Conservation (phyloP, 2,113 vertebrate genomes). For the Carassius carassius region DNA sequence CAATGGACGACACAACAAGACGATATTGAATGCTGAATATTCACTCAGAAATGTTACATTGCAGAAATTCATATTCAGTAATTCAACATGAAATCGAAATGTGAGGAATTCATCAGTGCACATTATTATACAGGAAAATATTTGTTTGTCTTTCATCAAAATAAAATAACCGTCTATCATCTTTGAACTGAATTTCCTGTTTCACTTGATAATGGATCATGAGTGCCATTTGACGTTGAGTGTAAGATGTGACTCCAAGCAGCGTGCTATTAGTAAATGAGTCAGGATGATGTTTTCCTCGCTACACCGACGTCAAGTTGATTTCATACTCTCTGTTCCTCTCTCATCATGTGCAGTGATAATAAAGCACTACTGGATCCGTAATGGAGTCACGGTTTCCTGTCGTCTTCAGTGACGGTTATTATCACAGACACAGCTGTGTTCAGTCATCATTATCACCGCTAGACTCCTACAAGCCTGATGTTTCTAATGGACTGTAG, state of each 20-base stretch:
- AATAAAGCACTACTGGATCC: slow-evolving; percentile 35
- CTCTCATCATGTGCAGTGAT: slow-evolving; percentile 26
- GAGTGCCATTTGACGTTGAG: neutral
- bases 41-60: neutral
- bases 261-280: neutral
- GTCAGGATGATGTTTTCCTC: neutral
- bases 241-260: neutral
- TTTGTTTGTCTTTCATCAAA: neutral
- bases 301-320: slow-evolving; percentile 16
- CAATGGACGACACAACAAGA: neutral
- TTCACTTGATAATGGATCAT: neutral
- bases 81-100: neutral
- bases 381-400: slow-evolving; percentile 22
- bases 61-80: neutral
- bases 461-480: neutral
- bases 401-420: neutral
- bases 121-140: neutral
- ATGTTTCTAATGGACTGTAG: slow-evolving; percentile 23
- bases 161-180: neutral
- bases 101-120: neutral
- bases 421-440: slow-evolving; percentile 17
- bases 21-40: neutral
- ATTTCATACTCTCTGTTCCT: neutral
- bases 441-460: neutral
- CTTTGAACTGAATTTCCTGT: neutral